Evolutionary conservation across 2,888 invertebrate species (phyloP), one percentile per base, ranked within the genome.

Genomic region (Coecobrya sp.): DNA sequence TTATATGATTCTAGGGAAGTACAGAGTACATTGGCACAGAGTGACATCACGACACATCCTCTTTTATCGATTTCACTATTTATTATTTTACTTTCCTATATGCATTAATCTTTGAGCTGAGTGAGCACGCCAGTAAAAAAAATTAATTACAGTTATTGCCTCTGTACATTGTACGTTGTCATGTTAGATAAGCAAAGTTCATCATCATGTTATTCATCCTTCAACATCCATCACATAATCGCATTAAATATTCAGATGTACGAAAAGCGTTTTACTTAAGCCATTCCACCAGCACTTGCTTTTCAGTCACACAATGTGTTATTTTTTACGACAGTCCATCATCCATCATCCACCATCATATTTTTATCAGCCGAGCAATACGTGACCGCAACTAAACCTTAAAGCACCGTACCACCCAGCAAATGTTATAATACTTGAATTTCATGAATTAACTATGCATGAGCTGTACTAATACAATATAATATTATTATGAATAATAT

Each of bases 321-420:
- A 36, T 36, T 7, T 36, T 36, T 36, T 36, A 36, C 7, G 7
- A 36, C 36, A 36, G 36, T 36, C 8, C 62, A 10, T 25, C 19
- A 10, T 62, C 62, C 19, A 25, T 62, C 55, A 55, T 22, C 25
- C n/a, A n/a, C 25, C 10, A 25, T 62, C 25, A 19, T 8, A 25
- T 68, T 68, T 68, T 68, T 68, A 68, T 68, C 68, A 68, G 68
- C 68, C 13, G 68, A 30, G 30, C 68, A 68, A 68, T 68, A 68
- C 68, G 68, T 68, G 68, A 68, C 68, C 68, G 30, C 30, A 19
- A 22, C 3, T 7, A 59, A n/a, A n/a, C 4, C 16, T 4, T n/a
- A 22, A 62, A 22, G 25, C n/a, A 59, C 10, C 3, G 10, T 49
- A 49, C 49, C 49, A 49, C 49, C 49, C 10, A 10, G 11, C 49